Evolutionary conservation across 35 echinoderm and acorn worm species (phyloP).

Genomic region (Patiria miniata): DNA sequence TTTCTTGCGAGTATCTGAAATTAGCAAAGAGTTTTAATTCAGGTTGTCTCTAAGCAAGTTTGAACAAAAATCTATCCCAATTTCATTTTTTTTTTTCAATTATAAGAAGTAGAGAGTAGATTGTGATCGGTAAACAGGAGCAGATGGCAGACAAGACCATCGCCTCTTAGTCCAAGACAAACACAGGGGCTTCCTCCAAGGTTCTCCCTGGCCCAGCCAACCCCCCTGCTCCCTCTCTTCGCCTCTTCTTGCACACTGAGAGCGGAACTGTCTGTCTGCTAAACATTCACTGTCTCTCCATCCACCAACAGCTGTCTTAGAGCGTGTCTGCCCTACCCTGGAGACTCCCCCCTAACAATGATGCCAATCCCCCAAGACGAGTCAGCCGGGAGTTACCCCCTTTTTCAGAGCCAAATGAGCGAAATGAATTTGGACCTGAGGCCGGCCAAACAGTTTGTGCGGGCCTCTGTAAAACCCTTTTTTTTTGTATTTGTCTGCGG

Average conservation of each 20-base stretch:
- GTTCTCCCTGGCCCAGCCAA: too few relatives aligned
- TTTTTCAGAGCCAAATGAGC: constrained; percentile 25
- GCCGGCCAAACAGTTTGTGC: neutral
- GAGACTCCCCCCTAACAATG: constrained; percentile 13
- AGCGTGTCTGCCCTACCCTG: constrained; percentile 6
- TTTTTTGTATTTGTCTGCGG: neutral
- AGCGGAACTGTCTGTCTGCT: neutral
- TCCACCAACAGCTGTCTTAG: constrained; percentile 30
- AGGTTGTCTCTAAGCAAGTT: too few relatives aligned
- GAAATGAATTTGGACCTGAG: constrained; percentile 15
- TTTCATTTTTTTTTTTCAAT: too few relatives aligned
- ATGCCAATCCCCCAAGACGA: constrained; percentile 24
- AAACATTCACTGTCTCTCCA: neutral
- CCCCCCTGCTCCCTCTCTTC: neutral
- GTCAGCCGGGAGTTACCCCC: constrained; percentile 19
- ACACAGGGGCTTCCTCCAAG: neutral
- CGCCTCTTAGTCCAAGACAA: constrained; percentile 11
- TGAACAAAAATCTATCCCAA: too few relatives aligned
- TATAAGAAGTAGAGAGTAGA: too few relatives aligned
- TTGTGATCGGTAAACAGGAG: neutral
- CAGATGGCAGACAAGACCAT: constrained; percentile 18
- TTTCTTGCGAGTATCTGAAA: too few relatives aligned
- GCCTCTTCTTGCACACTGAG: neutral
- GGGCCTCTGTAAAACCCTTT: neutral
- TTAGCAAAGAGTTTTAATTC: too few relatives aligned